phyloP scores from a whole-genome alignment of 30 jellyfish, hydroid and myxozoan genomes.

The Phacellophora camtschatica region DNA sequence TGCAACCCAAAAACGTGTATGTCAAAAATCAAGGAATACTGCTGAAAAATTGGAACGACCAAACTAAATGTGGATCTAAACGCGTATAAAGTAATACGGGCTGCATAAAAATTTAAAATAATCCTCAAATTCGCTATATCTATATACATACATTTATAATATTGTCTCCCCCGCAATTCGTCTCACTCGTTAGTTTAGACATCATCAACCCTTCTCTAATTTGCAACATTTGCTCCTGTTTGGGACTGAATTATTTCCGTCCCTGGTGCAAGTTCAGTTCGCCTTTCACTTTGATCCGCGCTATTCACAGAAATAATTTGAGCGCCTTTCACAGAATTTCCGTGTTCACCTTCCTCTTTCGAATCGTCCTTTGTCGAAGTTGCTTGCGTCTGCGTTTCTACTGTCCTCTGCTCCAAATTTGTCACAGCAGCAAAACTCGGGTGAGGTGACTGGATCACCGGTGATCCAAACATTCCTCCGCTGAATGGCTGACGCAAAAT shows the following conservation, averaged over 20 bases:
- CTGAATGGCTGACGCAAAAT: constrained; percentile 91
- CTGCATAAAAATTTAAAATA: neutral
- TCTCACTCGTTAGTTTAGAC: neutral
- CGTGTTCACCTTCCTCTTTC: neutral
- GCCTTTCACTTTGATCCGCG: constrained; percentile 18
- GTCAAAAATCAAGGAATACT: too few relatives aligned
- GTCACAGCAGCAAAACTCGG: constrained; percentile 46
- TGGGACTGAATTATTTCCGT: constrained; percentile 18
- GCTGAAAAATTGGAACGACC: neutral
- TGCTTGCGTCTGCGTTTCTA: constrained; percentile 84
- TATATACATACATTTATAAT: constrained; percentile 1
- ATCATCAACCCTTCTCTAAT: neutral
- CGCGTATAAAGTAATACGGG: neutral
- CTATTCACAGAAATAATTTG: neutral
- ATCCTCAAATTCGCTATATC: constrained; percentile 21
- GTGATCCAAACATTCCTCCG: constrained; percentile 84
- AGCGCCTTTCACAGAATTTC: neutral
- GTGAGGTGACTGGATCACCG: constrained; percentile 39
- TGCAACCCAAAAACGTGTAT: too few relatives aligned
- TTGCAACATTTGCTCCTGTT: neutral
- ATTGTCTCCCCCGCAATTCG: neutral
- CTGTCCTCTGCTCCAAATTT: constrained; percentile 78
- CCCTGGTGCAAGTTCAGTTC: constrained; percentile 17
- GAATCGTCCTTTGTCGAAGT: constrained; percentile 16
- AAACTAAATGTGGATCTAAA: neutral